Evolutionary conservation across 2,113 vertebrate genomes (phyloP), one percentile per base, ranked within the genome.

Genomic region (Epinephelus cyanopodus): DNA sequence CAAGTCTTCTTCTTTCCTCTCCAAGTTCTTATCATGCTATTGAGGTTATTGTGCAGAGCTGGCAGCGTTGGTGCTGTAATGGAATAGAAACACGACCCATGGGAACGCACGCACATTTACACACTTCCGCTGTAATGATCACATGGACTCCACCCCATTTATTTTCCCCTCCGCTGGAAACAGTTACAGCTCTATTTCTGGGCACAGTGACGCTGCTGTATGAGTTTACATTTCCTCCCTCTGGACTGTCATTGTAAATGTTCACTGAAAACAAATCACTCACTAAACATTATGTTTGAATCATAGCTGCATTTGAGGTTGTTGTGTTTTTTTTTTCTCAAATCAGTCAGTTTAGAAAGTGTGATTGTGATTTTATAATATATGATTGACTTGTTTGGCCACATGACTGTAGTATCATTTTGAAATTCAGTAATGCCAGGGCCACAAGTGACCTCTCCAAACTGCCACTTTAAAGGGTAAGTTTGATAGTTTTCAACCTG

Each of bases 91-190:
- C 85, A 74, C 21, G 58, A 82, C 79, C 77, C 74, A 45, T 33
- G 88, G 89, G 84, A 92, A 68, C 42, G 21, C 42, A 48, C 76
- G 73, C 74, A 88, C 75, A 80, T 58, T 75, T 78, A 77, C 67
- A 80, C 81, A 70, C 81, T 89, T 82, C 65, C 84, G 86, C 52
- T 42, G 79, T 80, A 77, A 90, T 85, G 80, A 90, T 80, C 74
- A 74, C 77, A 80, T 45, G 57, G 74, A 88, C 81, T 84, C 56
- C 83, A 48, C 79, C 89, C 69, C 63, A 50, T 84, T 89, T 85
- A 87, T 77, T 90, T 87, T 68, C 84, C 78, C 60, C 74, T 75
- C 67, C 42, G 12, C 76, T 83, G 86, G 88, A 92, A 91, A 90
- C 80, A 62, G 66, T 74, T 57, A 50, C 76, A 68, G 56, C 72